Evolutionary conservation across 2,888 invertebrate genomes (phyloP), one percentile per base, ranked within the genome.

Genomic region (Troides helena): DNA sequence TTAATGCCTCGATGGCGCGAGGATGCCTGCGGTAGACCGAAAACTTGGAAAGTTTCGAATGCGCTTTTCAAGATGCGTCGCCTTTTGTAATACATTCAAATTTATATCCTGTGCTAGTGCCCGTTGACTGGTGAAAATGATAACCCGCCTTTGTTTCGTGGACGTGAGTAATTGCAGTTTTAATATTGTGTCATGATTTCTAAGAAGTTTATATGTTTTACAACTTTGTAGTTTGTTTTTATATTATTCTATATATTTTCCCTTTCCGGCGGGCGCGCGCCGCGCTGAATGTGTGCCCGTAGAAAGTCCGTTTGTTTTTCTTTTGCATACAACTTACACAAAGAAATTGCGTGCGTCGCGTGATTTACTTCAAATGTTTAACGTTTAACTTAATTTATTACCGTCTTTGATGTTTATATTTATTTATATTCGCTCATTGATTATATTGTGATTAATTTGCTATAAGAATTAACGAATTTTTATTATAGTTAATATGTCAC

Each of bases 1-100:
- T 71, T 71, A 63, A 74, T 72, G 73, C 72, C 70, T 71, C 79
- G 76, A 78, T 79, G 84, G 86, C 84, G 88, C 82, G 86, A 78
- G 78, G 84, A 80, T 78, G 84, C 85, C 81, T 84, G 80, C 82
- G 80, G 85, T 81, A 77, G 79, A 86, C 83, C 83, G 79, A 81
- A 84, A 78, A 82, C 80, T 85, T 85, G 77, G 82, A 86, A 86
- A 86, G 87, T 86, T 84, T 80, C 79, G 69, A 78, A 78, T 78
- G 77, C 74, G 74, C 73, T 77, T 74, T 72, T 72, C 72, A 73
- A 76, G 75, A 78, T 83, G 83, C 80, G 78, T 80, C 80, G 77
- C 77, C 78, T 75, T 76, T 74, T 58, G 62, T 68, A 64, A 67
- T 64, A 74, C 75, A 77, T 76, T 78, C 71, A 73, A 77, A 73